Percentiles rank a stretch among this genome's conserved stretches.
phyloP scores from a whole-genome alignment of 2,797 vertebrate species.

The Lerista edwardsae region DNA sequence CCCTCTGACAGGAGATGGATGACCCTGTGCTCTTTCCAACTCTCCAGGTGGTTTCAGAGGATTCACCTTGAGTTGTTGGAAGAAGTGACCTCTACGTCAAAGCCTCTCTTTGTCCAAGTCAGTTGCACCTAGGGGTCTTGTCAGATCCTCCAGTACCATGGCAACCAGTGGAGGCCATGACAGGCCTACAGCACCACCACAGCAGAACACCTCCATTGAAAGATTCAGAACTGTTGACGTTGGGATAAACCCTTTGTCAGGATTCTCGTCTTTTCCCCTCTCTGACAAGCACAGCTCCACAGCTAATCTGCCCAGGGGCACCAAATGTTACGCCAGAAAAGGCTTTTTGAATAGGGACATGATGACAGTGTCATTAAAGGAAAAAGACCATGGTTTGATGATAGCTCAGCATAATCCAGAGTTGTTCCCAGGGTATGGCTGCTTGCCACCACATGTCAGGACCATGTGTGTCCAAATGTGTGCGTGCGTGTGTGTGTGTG shows the following conservation, averaged over 20 bases:
- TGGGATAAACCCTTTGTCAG: constrained; percentile 64
- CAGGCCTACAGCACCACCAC: constrained; percentile 55
- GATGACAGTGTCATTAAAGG: constrained; percentile 48
- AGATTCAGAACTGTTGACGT: constrained; percentile 65
- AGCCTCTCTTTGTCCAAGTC: constrained; percentile 46
- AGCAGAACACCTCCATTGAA: background rate
- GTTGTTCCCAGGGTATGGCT: constrained; percentile 36
- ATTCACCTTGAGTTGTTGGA: background rate
- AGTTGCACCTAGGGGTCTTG: constrained; percentile 39
- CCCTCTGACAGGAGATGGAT: background rate
- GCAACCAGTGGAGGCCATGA: constrained; percentile 53
- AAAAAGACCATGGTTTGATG: constrained; percentile 46
- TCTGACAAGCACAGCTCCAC: constrained; percentile 52
- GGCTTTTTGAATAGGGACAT: constrained; percentile 53
- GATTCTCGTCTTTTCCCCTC: constrained; percentile 30
- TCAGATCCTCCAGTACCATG: constrained; percentile 26
- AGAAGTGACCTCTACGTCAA: constrained; percentile 19
- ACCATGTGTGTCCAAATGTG: constrained; percentile 33
- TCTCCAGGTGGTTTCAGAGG: no score
- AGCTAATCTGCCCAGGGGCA: constrained; percentile 57
- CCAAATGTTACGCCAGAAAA: constrained; percentile 51
- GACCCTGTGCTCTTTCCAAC: background rate
- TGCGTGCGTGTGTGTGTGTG: background rate
- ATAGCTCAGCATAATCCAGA: constrained; percentile 34
- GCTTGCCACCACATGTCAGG: constrained; percentile 38